Percentiles rank a stretch among this genome's conserved stretches.
Evolutionary conservation across 2,797 vertebrate species (phyloP).

Genomic region (Epinephelus coioides): DNA sequence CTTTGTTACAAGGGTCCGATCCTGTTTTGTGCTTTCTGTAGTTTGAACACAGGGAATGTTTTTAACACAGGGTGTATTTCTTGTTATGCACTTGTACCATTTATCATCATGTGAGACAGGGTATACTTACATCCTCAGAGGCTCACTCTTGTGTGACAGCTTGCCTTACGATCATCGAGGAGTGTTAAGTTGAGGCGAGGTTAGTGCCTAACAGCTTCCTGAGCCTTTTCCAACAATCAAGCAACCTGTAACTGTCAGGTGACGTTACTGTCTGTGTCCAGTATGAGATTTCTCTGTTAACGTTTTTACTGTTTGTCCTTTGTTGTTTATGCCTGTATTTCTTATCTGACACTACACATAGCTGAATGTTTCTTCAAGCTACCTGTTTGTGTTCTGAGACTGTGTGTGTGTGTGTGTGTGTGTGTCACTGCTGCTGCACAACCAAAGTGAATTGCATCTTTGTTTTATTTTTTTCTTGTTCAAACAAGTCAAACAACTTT

Average conservation of each 20-base stretch:
- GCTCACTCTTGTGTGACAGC: constrained; percentile 21
- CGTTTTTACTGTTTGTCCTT: constrained; percentile 23
- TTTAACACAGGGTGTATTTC: constrained; percentile 30
- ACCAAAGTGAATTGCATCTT: constrained; percentile 55
- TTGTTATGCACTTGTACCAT: constrained; percentile 43
- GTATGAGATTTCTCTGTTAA: constrained; percentile 19
- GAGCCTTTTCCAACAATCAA: constrained; percentile 64
- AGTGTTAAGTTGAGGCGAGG: constrained; percentile 29
- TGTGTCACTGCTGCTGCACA: constrained; percentile 48
- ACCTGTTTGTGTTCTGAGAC: constrained; percentile 32
- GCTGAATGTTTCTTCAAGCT: constrained; percentile 37
- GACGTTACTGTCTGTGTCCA: constrained; percentile 21
- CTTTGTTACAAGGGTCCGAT: not conserved
- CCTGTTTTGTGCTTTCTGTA: constrained; percentile 11
- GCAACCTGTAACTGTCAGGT: constrained; percentile 26
- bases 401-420: constrained; percentile 26
- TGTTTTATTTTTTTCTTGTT: constrained; percentile 4
- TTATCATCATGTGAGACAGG: constrained; percentile 37
- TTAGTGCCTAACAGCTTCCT: constrained; percentile 35
- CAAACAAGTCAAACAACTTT: constrained; percentile 24
- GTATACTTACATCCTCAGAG: constrained; percentile 39
- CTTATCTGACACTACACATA: constrained; percentile 15
- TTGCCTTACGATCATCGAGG: constrained; percentile 55
- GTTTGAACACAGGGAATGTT: constrained; percentile 30
- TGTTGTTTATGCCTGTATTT: constrained; percentile 31